Conservation (phyloP, 1,140 invertebrate species). For the Drosophila ironensis region DNA sequence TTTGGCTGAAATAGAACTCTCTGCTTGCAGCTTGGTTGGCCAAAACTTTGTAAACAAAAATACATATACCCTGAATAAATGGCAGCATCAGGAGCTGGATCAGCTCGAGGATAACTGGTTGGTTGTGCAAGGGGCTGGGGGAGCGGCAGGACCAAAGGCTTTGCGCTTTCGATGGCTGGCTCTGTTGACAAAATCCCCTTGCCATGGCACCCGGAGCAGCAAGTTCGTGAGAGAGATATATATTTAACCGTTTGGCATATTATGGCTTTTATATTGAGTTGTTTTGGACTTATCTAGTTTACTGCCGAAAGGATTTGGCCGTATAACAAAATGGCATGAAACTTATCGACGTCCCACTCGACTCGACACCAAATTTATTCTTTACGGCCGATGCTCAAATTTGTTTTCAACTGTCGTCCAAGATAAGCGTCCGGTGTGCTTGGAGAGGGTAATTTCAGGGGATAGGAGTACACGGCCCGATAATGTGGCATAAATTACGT, state of each 20-base stretch:
- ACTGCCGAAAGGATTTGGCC: conserved; percentile 51
- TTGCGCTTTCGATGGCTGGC: conserved; percentile 18
- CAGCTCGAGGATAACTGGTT: conserved; percentile 8
- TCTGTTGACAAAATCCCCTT: conserved; percentile 53
- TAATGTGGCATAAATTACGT: conserved; percentile 71
- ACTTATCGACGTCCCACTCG: conserved; percentile 25
- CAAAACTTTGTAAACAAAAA: conserved; percentile 64
- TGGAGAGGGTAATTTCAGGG: conserved; percentile 28
- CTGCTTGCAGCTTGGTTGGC: conserved; percentile 30
- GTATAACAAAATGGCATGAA: conserved; percentile 25
- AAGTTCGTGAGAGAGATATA: conserved; percentile 2
- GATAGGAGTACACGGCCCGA: conserved; percentile 12
- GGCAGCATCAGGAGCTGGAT: conserved; percentile 39
- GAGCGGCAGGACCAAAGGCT: conserved; percentile 7
- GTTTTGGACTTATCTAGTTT: conserved; percentile 80
- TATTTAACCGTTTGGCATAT: conserved; percentile 72
- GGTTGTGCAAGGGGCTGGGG: not conserved
- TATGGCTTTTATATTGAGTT: conserved; percentile 81
- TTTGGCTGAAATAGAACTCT: conserved; percentile 26
- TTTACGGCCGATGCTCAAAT: conserved; percentile 56
- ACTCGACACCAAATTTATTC: conserved; percentile 25
- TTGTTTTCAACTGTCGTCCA: conserved; percentile 37
- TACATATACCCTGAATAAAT: conserved; percentile 42
- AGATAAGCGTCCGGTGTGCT: conserved; percentile 14
- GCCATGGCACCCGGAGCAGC: conserved; percentile 6